Percentiles rank a stretch among this genome's conserved stretches.
Conservation (phyloP, 1,140 invertebrate species). For the Papilio aristodemus region DNA sequence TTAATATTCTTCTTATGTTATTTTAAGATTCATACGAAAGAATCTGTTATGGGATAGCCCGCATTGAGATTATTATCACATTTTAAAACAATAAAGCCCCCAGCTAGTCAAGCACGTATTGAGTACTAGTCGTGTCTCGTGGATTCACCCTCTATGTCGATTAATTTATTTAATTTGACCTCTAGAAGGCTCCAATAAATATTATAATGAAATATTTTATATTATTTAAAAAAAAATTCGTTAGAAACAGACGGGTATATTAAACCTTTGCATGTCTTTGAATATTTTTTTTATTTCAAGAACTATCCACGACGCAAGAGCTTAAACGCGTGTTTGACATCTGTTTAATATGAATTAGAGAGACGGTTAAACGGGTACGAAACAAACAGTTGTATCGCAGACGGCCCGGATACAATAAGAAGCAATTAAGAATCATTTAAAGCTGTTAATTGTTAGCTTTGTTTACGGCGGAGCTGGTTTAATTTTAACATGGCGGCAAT, state of each 20-base stretch:
- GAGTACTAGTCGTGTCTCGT: too few relatives aligned
- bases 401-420: slow-evolving; percentile 17
- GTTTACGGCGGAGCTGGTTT: neutral
- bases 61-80: neutral
- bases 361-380: neutral
- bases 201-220: too few relatives aligned
- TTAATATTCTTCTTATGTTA: too few relatives aligned
- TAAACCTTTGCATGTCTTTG: neutral
- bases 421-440: slow-evolving; percentile 21
- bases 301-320: neutral
- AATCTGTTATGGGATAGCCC: neutral
- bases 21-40: neutral
- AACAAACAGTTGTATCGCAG: slow-evolving; percentile 12
- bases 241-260: too few relatives aligned
- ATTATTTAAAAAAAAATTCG: too few relatives aligned
- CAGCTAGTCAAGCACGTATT: neutral
- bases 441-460: slow-evolving; percentile 21
- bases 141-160: too few relatives aligned
- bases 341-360: neutral
- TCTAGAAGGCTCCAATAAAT: too few relatives aligned
- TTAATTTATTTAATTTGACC: too few relatives aligned
- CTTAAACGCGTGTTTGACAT: neutral
- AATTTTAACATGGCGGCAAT: slow-evolving; percentile 14
- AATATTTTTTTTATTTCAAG: neutral
- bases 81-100: slow-evolving; percentile 17